A percentile compares a stretch with the other conserved stretches of the same genome.
Conservation (phyloP, 1,140 invertebrate species). For the Pseudomyrmex flavicornis region DNA sequence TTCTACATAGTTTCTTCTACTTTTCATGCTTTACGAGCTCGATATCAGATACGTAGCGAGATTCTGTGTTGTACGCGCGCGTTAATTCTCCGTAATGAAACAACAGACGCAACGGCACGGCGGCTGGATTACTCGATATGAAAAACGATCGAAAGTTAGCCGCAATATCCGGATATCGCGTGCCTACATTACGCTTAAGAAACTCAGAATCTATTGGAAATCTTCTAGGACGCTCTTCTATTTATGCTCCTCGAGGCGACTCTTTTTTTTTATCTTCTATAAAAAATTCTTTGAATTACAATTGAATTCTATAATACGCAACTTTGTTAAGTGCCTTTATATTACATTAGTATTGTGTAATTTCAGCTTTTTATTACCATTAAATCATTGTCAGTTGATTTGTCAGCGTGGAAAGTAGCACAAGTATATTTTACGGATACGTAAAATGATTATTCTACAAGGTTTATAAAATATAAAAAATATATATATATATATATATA, state of each 20-base stretch:
- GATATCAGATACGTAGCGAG: not conserved
- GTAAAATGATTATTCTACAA: too few relatives aligned
- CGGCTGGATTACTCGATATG: not conserved
- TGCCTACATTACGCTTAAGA: conserved; percentile 32
- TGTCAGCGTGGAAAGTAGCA: too few relatives aligned
- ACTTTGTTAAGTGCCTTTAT: too few relatives aligned
- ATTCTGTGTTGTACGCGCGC: not conserved
- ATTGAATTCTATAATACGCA: not conserved
- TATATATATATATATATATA: not conserved
- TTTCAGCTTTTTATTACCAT: too few relatives aligned
- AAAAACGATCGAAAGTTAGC: conserved; percentile 23
- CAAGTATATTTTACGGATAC: too few relatives aligned
- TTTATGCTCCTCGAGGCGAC: conserved; percentile 35
- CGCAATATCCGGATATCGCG: conserved; percentile 18
- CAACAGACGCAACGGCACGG: not conserved
- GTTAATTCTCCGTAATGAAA: conserved; percentile 21
- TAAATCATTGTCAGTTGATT: too few relatives aligned
- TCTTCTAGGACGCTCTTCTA: conserved; percentile 20
- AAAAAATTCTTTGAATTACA: conserved; percentile 35
- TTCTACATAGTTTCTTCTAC: too few relatives aligned
- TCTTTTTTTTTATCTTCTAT: conserved; percentile 10
- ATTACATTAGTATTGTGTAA: too few relatives aligned
- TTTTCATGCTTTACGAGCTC: not conserved
- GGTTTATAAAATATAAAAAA: too few relatives aligned
- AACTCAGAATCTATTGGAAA: not conserved